Percentiles rank a stretch among this genome's conserved stretches.
Evolutionary conservation across 2,113 vertebrate species (phyloP).

Genomic region (Taurulus bubalis): DNA sequence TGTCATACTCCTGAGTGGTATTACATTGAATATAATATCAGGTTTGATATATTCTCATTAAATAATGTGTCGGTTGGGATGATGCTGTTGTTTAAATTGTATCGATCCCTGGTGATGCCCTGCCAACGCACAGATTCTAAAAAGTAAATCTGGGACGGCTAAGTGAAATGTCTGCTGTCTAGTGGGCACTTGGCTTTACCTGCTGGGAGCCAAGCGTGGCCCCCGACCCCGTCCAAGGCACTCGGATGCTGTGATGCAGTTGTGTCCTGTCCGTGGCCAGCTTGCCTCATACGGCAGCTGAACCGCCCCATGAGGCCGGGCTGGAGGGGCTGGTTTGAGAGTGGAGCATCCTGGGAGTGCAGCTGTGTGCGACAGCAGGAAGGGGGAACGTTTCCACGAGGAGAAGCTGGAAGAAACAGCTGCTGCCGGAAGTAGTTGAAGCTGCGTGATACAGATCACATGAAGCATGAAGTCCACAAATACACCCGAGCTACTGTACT

Average conservation of each 20-base stretch:
- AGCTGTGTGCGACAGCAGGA: slow-evolving; percentile 4
- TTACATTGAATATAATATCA: neutral
- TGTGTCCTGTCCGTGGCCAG: slow-evolving; percentile 12
- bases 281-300: slow-evolving; percentile 10
- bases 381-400: neutral
- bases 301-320: slow-evolving; percentile 4
- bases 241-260: neutral
- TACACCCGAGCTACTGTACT: neutral
- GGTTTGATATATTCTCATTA: too few species aligned
- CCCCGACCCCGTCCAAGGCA: neutral
- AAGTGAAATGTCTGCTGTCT: slow-evolving; percentile 11
- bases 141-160: slow-evolving; percentile 5
- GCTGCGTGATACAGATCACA: neutral
- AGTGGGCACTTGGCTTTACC: slow-evolving; percentile 12
- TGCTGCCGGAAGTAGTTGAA: neutral
- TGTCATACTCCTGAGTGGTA: neutral
- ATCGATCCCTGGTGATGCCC: neutral
- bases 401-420: neutral
- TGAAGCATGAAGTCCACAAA: neutral
- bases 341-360: neutral
- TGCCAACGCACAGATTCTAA: neutral
- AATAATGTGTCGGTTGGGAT: too few species aligned
- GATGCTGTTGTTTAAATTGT: neutral
- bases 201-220: neutral
- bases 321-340: neutral